phyloP scores from a whole-genome alignment of 2,888 invertebrate species.

The Catotricha subobsoleta region DNA sequence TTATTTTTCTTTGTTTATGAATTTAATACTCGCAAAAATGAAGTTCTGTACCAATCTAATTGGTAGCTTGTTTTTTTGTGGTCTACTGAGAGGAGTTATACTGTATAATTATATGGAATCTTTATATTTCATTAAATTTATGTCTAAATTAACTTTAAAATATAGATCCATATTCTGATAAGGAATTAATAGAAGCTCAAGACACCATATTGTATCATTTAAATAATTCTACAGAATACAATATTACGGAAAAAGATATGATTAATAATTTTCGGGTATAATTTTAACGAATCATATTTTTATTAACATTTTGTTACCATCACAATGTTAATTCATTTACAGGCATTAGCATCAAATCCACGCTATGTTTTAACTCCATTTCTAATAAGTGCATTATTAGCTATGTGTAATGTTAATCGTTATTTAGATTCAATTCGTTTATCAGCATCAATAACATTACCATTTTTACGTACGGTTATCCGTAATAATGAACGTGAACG shows the following conservation, averaged over 20 bases:
- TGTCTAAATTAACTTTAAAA: no score
- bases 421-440: constrained; percentile 21
- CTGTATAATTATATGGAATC: no score
- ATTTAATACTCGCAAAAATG: neutral
- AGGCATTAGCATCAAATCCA: constrained; percentile 35
- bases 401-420: constrained; percentile 26
- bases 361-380: constrained; percentile 44
- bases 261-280: constrained; percentile 1
- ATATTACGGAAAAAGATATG: constrained; percentile 18
- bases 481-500: constrained; percentile 30
- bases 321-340: constrained; percentile 16
- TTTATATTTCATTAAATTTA: no score
- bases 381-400: constrained; percentile 38
- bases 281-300: neutral
- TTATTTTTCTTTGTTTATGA: neutral
- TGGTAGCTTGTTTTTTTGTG: neutral
- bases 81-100: no score
- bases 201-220: constrained; percentile 43
- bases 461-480: constrained; percentile 23
- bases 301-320: neutral
- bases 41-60: neutral
- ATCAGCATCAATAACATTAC: constrained; percentile 20
- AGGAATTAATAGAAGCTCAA: constrained; percentile 38
- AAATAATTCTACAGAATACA: constrained; percentile 26
- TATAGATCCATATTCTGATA: constrained; percentile 18